phyloP scores from a whole-genome alignment of 1,140 invertebrate species.

The Cydia fagiglandana region DNA sequence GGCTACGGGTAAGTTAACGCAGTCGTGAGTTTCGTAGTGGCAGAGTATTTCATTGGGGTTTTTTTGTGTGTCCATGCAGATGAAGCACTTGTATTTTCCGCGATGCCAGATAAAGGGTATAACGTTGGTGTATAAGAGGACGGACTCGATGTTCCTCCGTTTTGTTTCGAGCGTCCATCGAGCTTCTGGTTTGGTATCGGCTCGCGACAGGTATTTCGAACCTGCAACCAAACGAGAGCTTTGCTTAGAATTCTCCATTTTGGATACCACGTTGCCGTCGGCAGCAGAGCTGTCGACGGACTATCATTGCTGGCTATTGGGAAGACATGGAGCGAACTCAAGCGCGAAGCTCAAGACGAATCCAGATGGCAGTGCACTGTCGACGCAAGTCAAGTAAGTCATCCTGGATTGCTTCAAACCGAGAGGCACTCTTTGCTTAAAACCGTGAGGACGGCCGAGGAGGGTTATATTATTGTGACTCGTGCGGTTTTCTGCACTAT shows the following conservation, averaged over 20 bases:
- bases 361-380: constrained; percentile 1
- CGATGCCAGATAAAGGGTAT: constrained; percentile 23
- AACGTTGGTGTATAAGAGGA: constrained; percentile 14
- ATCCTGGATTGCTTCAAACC: too few relatives aligned
- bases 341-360: neutral
- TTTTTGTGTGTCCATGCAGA: neutral
- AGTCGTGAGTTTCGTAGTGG: constrained; percentile 17
- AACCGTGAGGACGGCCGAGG: too few relatives aligned
- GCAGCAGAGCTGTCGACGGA: neutral
- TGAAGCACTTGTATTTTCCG: constrained; percentile 17
- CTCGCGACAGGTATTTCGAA: constrained; percentile 1
- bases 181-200: neutral
- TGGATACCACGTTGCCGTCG: neutral
- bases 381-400: neutral
- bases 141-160: constrained; percentile 26
- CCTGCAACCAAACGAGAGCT: constrained; percentile 30
- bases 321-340: neutral
- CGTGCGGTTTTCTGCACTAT: too few relatives aligned
- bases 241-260: constrained; percentile 8
- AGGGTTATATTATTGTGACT: too few relatives aligned
- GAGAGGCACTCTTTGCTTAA: too few relatives aligned
- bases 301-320: neutral
- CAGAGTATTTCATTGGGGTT: neutral
- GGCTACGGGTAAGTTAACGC: neutral
- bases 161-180: constrained; percentile 1